Evolutionary conservation across 2,113 vertebrate genomes (phyloP).

Genomic region (Colinus virginianus): DNA sequence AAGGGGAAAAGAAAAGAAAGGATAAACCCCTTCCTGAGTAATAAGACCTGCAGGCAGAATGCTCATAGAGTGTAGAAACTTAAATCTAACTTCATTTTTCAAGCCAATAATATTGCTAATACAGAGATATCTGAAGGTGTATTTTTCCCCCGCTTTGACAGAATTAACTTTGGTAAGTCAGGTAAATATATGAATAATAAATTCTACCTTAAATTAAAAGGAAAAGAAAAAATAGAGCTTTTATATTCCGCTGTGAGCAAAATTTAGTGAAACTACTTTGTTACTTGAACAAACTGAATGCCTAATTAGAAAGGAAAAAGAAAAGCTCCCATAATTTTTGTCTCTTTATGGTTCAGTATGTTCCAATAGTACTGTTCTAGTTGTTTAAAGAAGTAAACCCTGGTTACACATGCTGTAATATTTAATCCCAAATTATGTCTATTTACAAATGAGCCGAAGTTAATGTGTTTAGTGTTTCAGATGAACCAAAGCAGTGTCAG

Average conservation of each 20-base stretch:
- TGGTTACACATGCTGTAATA: background rate
- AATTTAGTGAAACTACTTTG: background rate
- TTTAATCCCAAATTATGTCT: slow-evolving; percentile 53
- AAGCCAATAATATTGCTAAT: background rate
- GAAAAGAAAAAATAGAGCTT: background rate
- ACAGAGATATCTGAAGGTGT: background rate
- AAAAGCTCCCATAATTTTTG: background rate
- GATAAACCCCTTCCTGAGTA: background rate
- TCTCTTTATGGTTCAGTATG: background rate
- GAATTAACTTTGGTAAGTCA: background rate
- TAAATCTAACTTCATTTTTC: background rate
- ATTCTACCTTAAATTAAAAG: background rate
- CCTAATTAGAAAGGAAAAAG: background rate
- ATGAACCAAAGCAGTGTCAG: slow-evolving; percentile 45
- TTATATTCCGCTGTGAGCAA: background rate
- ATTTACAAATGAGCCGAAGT: slow-evolving; percentile 35
- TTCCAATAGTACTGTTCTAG: background rate
- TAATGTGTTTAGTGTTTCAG: slow-evolving; percentile 53
- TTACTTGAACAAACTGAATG: background rate
- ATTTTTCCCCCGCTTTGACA: background rate
- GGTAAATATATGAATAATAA: background rate
- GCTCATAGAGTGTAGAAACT: accelerated
- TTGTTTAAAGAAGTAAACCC: background rate
- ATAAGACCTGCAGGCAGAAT: background rate
- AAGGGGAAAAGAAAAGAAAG: background rate